Conservation (phyloP, 2,797 vertebrate species). For the Synanceia verrucosa region DNA sequence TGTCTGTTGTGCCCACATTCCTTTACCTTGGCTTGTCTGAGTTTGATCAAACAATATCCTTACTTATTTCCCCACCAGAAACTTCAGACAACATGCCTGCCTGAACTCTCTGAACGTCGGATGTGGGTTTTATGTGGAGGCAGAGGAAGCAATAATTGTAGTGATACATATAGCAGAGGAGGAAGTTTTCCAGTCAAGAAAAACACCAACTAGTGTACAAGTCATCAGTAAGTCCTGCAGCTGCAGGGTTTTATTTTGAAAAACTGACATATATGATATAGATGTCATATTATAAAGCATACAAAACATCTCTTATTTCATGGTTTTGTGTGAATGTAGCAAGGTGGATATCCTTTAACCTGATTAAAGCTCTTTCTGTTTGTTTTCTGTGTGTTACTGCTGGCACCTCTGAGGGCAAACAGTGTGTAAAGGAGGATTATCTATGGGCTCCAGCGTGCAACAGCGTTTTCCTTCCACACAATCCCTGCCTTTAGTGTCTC, state of each 20-base stretch:
- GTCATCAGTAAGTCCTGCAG: constrained; percentile 16
- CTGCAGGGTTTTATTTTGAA: neutral
- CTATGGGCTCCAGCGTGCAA: constrained; percentile 28
- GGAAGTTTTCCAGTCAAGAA: neutral
- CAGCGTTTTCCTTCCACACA: constrained; percentile 47
- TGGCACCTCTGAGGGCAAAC: constrained; percentile 33
- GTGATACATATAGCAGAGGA: neutral
- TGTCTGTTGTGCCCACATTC: neutral
- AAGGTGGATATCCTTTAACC: constrained; percentile 7
- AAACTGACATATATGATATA: no score
- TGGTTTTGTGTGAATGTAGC: constrained; percentile 16
- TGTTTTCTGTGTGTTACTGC: constrained; percentile 29
- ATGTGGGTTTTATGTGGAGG: constrained; percentile 17
- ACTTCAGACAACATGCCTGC: constrained; percentile 9
- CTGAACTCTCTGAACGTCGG: neutral
- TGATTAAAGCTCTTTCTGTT: constrained; percentile 22
- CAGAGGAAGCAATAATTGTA: neutral
- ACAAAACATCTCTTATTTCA: neutral
- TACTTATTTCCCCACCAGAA: constrained; percentile 1
- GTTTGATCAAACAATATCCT: neutral
- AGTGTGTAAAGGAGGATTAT: constrained; percentile 60
- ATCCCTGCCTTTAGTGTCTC: constrained; percentile 57
- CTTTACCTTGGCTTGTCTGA: constrained; percentile 1
- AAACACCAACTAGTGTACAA: neutral
- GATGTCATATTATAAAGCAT: no score